A percentile compares a stretch with the other conserved stretches of the same genome.
Conservation (phyloP, 2,113 vertebrate genomes). For the Mormoops blainvillei region DNA sequence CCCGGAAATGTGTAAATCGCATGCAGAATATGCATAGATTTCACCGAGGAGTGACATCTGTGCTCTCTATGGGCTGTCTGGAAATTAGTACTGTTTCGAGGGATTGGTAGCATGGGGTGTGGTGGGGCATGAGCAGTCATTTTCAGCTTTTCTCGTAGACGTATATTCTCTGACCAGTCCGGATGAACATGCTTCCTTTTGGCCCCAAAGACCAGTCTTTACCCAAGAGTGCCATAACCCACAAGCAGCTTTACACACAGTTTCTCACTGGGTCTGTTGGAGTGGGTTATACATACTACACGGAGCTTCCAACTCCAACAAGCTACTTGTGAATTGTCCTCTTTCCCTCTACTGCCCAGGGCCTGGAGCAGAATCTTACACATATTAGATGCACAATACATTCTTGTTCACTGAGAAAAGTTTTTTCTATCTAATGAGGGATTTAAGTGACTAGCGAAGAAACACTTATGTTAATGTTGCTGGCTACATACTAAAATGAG, state of each 20-base stretch:
- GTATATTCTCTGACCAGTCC: background rate
- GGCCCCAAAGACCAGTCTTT: background rate
- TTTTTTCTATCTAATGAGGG: background rate
- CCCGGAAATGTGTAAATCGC: background rate
- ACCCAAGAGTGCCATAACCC: background rate
- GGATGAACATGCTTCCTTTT: background rate
- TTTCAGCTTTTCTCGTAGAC: background rate
- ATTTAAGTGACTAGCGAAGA: background rate
- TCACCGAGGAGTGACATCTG: background rate
- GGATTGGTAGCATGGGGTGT: background rate
- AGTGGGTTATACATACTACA: background rate
- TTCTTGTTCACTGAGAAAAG: background rate
- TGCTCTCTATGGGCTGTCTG: background rate
- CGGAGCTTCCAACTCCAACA: background rate
- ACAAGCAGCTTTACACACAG: background rate
- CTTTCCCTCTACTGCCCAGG: accelerated
- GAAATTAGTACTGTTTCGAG: background rate
- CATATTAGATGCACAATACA: background rate
- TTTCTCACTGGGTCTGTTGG: background rate
- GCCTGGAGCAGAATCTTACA: background rate
- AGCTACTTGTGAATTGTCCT: background rate
- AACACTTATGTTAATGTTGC: background rate
- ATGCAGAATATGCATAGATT: background rate
- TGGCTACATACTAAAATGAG: background rate
- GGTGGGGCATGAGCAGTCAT: too few species aligned